Conservation (phyloP, 1,140 invertebrate genomes). For the Cardiocondyla obscurior region DNA sequence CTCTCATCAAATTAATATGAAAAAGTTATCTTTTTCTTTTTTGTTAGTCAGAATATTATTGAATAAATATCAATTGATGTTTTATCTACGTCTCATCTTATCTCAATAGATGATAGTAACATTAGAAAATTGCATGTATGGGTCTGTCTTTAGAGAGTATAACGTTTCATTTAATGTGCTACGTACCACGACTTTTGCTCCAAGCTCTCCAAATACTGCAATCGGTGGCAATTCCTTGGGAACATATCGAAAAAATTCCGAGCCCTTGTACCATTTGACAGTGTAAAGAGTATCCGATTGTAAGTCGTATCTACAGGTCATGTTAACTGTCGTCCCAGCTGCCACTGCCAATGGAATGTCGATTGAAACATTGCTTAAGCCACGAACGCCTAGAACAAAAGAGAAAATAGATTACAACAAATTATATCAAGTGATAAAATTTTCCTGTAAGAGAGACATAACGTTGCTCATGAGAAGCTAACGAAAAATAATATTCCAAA, state of each 20-base stretch:
- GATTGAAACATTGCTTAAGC: constrained; percentile 81
- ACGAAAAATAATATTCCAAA: too few species aligned
- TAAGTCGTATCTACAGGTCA: constrained; percentile 83
- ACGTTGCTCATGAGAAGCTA: too few species aligned
- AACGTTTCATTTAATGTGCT: constrained; percentile 31
- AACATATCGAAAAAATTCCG: constrained; percentile 91
- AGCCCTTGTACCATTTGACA: constrained; percentile 93
- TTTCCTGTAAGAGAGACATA: too few species aligned
- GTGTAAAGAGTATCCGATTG: constrained; percentile 88
- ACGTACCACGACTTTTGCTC: constrained; percentile 89
- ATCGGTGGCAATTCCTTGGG: constrained; percentile 90
- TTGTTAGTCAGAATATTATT: neutral
- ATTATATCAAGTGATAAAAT: too few species aligned
- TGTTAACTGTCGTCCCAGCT: constrained; percentile 81
- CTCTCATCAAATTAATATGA: neutral
- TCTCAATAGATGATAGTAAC: neutral
- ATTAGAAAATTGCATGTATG: neutral
- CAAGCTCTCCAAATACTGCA: constrained; percentile 86
- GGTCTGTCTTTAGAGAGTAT: neutral
- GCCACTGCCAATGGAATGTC: constrained; percentile 83
- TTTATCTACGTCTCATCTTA: neutral
- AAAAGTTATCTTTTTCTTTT: too few species aligned
- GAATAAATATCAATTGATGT: neutral
- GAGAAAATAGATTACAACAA: neutral
- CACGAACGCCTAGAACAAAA: constrained; percentile 76